These are phyloP conservation scores for Bubo bubo DNA, from an alignment of 2,113 vertebrate genomes.

Conservation along the genomic window DNA sequence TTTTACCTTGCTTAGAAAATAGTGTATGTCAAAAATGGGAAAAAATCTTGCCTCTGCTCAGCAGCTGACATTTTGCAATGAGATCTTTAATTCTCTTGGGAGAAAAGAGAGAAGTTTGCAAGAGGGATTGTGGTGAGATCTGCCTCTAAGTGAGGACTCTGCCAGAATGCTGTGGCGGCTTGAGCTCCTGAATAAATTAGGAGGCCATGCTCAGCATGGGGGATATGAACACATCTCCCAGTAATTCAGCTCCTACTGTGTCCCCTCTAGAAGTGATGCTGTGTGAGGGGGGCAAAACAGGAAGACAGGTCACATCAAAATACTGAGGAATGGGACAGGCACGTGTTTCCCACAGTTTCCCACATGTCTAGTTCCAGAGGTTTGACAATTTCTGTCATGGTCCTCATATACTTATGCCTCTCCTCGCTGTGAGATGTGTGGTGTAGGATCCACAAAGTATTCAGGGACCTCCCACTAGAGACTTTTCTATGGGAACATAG, in stretches of 20 bases:
- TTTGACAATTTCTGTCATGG: neutral
- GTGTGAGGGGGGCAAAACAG: neutral
- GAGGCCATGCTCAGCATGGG: accelerated
- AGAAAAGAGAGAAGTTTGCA: neutral
- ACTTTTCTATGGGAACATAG: neutral
- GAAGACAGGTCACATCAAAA: neutral
- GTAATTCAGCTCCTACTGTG: accelerated
- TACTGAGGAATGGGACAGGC: neutral
- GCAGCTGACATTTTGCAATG: neutral
- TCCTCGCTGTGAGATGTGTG: neutral
- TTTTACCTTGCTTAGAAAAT: neutral
- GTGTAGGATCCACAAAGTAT: neutral
- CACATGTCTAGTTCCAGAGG: neutral
- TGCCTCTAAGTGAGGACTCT: neutral
- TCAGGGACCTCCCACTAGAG: neutral
- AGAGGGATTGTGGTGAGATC: neutral
- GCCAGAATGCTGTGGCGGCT: neutral
- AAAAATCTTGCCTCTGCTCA: neutral
- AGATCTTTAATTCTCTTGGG: neutral
- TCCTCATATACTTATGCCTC: accelerated
- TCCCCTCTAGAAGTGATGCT: neutral
- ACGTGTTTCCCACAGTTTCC: neutral
- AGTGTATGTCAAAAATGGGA: neutral
- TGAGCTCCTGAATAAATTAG: neutral
- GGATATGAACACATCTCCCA: neutral